Evolutionary conservation across 2,888 invertebrate genomes (phyloP), one percentile per base, ranked within the genome.

Genomic region (Spisula solida): DNA sequence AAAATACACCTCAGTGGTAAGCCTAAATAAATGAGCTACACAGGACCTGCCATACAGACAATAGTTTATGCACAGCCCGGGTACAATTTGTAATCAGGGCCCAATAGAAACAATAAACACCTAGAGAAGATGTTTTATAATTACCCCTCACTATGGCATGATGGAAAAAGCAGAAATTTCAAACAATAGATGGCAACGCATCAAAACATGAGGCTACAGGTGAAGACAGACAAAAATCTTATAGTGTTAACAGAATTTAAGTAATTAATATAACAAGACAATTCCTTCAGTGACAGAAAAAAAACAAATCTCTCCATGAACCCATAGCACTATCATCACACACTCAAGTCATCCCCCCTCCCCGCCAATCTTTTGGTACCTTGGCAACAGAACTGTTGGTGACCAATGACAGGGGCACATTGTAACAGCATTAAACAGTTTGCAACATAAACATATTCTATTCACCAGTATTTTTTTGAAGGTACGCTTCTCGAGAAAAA

Each of bases 21-120:
- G 25, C 60, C 2, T 66, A n/a, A 75, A 16, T 75, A 31, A 34
- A 75, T 16, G 75, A 31, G 34, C 18, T 31, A 18, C 18, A 75
- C 75, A 75, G 75, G 31, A 75, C 5, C 2, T 34, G 16, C 16
- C 75, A 34, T 16, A 75, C 75, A 75, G 75, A 75, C 75, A 75
- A 75, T 75, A 75, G 75, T 75, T 88, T 88, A 87, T 88, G 70
- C 75, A 87, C 47, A 81, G 55, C 81, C 81, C 86, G 91, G 84
- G 89, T 89, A 88, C 89, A 86, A 91, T 91, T 60, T 75, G 75
- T 75, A 75, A 78, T 48, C 80, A 87, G 66, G 82, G 79, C 89
- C 89, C 70, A 60, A 79, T 31, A 85, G 81, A 79, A 89, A 88
- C 91, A 91, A 91, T 91, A 91, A 91, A 89, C 89, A 91, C 88